phyloP scores from a whole-genome alignment of 2,888 invertebrate species.

The Schizaphis graminum region DNA sequence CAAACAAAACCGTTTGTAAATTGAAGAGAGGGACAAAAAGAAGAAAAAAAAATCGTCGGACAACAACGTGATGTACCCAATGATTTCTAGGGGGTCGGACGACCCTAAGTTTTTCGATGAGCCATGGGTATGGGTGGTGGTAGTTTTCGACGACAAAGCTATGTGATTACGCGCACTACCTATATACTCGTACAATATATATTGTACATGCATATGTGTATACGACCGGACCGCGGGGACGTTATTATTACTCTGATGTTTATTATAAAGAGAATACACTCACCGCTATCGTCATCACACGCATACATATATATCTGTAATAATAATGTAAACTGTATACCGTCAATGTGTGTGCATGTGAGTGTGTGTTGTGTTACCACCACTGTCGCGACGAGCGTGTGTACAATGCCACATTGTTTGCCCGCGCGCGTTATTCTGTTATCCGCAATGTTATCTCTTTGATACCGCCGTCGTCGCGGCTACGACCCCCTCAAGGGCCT shows the following conservation, averaged over 20 bases:
- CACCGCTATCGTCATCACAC: not conserved
- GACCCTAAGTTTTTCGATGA: not conserved
- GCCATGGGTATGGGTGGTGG: not conserved
- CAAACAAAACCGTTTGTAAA: slow-evolving; percentile 32
- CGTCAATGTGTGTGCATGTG: not conserved
- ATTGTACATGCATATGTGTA: not conserved
- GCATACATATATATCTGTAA: not conserved
- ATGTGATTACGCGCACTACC: slow-evolving; percentile 31
- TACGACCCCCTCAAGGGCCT: slow-evolving; percentile 32
- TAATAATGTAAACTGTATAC: slow-evolving; percentile 21
- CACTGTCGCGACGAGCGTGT: not conserved
- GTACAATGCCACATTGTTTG: slow-evolving; percentile 58
- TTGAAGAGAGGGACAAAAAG: slow-evolving; percentile 17
- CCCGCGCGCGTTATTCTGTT: slow-evolving; percentile 1
- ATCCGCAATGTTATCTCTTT: slow-evolving; percentile 61
- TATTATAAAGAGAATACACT: slow-evolving; percentile 6
- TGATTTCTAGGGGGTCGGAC: not conserved
- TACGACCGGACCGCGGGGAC: slow-evolving; percentile 23
- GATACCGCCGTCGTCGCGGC: slow-evolving; percentile 25
- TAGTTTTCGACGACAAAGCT: slow-evolving; percentile 40
- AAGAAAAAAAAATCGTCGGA: not conserved
- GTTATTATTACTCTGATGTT: slow-evolving; percentile 41
- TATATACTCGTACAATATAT: not conserved
- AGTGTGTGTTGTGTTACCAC: not conserved
- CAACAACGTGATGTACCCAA: slow-evolving; percentile 16